Base-by-base conservation (phyloP, 2,888 invertebrate genomes). In the Drosophila mettleri region DNA sequence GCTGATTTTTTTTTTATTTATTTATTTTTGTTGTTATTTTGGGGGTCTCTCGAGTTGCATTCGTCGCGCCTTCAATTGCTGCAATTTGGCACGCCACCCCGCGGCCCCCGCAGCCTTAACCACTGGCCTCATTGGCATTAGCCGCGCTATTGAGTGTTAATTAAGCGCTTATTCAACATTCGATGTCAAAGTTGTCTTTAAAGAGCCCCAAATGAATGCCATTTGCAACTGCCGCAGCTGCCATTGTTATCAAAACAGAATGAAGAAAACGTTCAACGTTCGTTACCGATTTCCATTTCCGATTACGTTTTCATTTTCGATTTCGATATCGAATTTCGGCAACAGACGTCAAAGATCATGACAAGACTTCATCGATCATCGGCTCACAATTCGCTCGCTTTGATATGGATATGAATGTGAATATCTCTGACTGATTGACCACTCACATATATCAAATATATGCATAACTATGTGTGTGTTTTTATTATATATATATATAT, bases 51-150 rank as follows among this genome's bases (percentile, higher is more conserved):
- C 72, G 63, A 79, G 74, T 75, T 88, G 85, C 87, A 88, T 86
- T 86, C 85, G 89, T 86, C 81, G 85, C 85, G 87, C 88, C 85
- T 86, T 86, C 80, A 83, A 74, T 86, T 86, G 84, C 83, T 67
- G 69, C 83, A 85, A 85, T 87, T 83, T 74, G 76, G 66, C 66
- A 57, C 48, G 52, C 48, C 46, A 41, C 51, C 7, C 14, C 33
- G 20, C 33, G 10, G 45, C 38, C 3, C 7, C 31, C 5, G 2
- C n/a, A 18, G 4, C 49, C n/a, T n/a, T n/a, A 12, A n/a, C 14
- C 43, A 46, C 54, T 43, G 62, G 39, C 61, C 61, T 34, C 54
- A 52, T 63, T 59, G 63, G 54, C 87, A 83, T 86, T 80, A 81
- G 73, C 59, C 69, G 41, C 60, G 74, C 77, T 71, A 88, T 89